Percentiles rank a stretch among this genome's conserved stretches.
phyloP scores from a whole-genome alignment of 2,797 vertebrate genomes.

The Telmatherina bonti region DNA sequence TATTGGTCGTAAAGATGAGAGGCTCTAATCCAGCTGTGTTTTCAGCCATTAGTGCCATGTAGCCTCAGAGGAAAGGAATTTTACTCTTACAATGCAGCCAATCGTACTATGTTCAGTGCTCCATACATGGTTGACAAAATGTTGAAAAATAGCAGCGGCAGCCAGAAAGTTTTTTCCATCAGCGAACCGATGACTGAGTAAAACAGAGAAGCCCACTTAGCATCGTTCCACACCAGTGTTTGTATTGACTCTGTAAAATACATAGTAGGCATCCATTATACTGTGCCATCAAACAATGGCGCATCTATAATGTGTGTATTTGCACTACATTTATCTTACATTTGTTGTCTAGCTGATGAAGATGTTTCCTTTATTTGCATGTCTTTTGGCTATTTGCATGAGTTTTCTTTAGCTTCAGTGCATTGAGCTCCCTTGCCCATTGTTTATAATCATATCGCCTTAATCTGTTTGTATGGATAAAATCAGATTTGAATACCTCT shows the following conservation, averaged over 20 bases:
- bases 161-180: conserved; percentile 35
- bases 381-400: neutral
- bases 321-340: neutral
- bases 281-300: neutral
- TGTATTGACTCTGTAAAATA: neutral
- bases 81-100: conserved; percentile 56
- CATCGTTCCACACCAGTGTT: neutral
- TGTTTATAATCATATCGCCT: conserved; percentile 6
- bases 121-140: conserved; percentile 48
- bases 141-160: conserved; percentile 47
- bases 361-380: conserved; percentile 10
- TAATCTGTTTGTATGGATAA: conserved; percentile 3
- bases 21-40: conserved; percentile 75
- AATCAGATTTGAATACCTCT: conserved; percentile 22
- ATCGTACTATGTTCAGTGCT: conserved; percentile 41
- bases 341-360: neutral
- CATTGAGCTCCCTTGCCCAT: neutral
- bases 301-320: neutral
- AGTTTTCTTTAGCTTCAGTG: neutral
- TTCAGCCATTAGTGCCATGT: conserved; percentile 61
- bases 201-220: conserved; percentile 1
- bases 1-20: conserved; percentile 73
- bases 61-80: conserved; percentile 74
- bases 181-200: conserved; percentile 11
- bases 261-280: neutral